A percentile compares a stretch with the other conserved stretches of the same genome.
Conservation (phyloP, 1,140 invertebrate species). For the Melitaea cinxia region DNA sequence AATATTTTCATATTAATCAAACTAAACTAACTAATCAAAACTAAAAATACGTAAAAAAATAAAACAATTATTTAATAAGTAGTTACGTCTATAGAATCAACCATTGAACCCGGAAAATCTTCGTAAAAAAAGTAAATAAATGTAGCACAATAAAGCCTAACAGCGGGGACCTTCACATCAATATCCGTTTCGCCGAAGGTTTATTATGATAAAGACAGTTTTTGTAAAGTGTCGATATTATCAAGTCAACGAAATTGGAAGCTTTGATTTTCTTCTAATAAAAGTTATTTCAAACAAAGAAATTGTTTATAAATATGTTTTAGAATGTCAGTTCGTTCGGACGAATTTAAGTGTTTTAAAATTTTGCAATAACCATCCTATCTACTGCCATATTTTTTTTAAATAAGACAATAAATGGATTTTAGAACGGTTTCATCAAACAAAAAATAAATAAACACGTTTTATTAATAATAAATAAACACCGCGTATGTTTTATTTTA, state of each 20-base stretch:
- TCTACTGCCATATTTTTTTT: too few species aligned
- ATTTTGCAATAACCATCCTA: too few species aligned
- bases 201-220: conserved; percentile 10
- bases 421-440: too few species aligned
- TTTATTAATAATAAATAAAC: not conserved
- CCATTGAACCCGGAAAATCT: conserved; percentile 1
- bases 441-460: not conserved
- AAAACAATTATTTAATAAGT: not conserved
- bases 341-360: too few species aligned
- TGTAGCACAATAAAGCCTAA: conserved; percentile 14
- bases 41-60: too few species aligned
- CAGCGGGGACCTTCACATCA: conserved; percentile 8
- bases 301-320: not conserved
- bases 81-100: conserved; percentile 1
- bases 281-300: not conserved
- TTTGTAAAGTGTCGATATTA: conserved; percentile 10
- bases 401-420: not conserved
- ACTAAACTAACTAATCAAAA: too few species aligned
- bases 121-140: conserved; percentile 19
- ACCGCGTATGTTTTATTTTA: not conserved
- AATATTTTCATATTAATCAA: too few species aligned
- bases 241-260: not conserved
- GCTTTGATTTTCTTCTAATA: not conserved
- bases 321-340: too few species aligned
- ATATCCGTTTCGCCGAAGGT: conserved; percentile 7